Evolutionary conservation across 2,113 vertebrate species (phyloP).

Genomic region (Elephantulus edwardii): DNA sequence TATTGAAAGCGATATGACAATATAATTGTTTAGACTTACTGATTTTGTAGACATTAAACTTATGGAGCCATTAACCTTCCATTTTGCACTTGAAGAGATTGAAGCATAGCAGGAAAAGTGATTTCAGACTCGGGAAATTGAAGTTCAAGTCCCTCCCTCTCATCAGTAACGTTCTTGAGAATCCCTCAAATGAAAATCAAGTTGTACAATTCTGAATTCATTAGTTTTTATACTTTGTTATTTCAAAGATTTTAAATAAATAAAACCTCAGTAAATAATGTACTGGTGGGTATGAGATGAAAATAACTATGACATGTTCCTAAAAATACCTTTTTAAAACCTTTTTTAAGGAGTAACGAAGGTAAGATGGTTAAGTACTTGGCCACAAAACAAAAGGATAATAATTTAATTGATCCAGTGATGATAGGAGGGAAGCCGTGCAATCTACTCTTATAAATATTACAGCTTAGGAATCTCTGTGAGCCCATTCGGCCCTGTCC

Average conservation of each 20-base stretch:
- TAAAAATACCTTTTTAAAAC: background rate
- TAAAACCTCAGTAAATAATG: background rate
- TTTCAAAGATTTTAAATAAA: slow-evolving; percentile 12
- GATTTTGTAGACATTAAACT: background rate
- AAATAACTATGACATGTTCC: background rate
- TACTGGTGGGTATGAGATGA: background rate
- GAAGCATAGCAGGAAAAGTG: background rate
- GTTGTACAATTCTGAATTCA: background rate
- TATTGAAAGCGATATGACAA: background rate
- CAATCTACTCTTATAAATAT: background rate
- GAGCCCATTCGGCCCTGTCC: background rate
- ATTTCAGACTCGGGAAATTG: background rate
- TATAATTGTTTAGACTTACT: background rate
- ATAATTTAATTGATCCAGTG: background rate
- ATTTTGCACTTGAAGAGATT: background rate
- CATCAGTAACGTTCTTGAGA: background rate
- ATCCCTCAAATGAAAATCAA: background rate
- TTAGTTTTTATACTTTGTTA: slow-evolving; percentile 1
- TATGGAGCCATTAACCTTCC: background rate
- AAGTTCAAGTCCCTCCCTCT: background rate
- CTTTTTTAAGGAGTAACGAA: background rate
- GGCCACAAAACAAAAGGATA: background rate
- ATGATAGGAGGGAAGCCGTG: no score
- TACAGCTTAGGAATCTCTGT: background rate
- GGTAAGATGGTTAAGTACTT: background rate